Evolutionary conservation across 2,888 invertebrate genomes (phyloP).

Genomic region (Diaphora mendica): DNA sequence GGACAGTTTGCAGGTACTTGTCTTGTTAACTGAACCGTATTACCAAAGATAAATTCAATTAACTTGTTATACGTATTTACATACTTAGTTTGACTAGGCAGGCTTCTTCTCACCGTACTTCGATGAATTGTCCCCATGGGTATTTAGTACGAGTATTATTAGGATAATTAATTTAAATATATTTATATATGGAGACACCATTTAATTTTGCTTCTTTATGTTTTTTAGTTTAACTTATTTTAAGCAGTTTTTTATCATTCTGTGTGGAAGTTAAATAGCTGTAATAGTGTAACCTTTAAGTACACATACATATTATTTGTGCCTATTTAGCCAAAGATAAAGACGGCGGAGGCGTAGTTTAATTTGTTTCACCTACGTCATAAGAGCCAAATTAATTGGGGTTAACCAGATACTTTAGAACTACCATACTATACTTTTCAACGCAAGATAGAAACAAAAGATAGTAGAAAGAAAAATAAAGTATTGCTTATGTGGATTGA

Average conservation of each 20-base stretch:
- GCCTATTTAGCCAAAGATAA: too few relatives aligned
- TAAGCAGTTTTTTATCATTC: not conserved
- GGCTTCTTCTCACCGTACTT: not conserved
- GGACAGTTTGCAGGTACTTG: slow-evolving; percentile 3
- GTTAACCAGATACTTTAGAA: not conserved
- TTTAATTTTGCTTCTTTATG: too few relatives aligned
- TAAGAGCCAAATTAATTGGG: not conserved
- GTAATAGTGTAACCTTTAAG: not conserved
- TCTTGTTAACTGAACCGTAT: slow-evolving; percentile 11
- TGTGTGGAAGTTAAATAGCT: not conserved
- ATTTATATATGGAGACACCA: too few relatives aligned
- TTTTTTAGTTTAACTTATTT: too few relatives aligned
- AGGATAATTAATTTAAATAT: too few relatives aligned
- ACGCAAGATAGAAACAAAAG: not conserved
- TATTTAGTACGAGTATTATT: not conserved
- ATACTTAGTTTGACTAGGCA: not conserved
- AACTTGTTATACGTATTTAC: not conserved
- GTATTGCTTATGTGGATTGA: not conserved
- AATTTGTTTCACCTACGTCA: not conserved
- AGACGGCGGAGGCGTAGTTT: too few relatives aligned
- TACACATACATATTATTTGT: not conserved
- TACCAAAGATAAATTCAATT: not conserved
- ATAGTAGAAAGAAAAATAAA: not conserved
- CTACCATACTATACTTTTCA: not conserved
- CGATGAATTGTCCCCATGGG: not conserved